A percentile compares a stretch with the other conserved stretches of the same genome.
phyloP scores from a whole-genome alignment of 1,140 invertebrate species.

The Drosophila sp. region DNA sequence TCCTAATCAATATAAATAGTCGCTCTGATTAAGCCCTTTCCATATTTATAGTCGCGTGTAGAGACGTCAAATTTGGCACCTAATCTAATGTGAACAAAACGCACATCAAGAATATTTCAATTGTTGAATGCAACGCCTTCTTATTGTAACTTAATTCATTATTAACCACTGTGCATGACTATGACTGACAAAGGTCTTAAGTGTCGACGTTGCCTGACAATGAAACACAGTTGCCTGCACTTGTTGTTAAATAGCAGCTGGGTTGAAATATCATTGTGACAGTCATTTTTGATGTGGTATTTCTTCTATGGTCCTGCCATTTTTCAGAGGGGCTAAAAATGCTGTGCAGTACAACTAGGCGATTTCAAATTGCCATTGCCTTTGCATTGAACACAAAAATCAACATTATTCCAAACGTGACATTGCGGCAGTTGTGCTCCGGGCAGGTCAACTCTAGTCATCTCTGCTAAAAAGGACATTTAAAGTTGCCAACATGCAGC shows the following conservation, averaged over 20 bases:
- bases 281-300: conserved; percentile 29
- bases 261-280: conserved; percentile 14
- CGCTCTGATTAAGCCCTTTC: too few relatives aligned
- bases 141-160: too few relatives aligned
- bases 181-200: conserved; percentile 39
- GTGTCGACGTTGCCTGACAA: conserved; percentile 29
- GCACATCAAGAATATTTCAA: too few relatives aligned
- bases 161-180: conserved; percentile 16
- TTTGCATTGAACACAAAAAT: conserved; percentile 33
- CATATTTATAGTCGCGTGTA: too few relatives aligned
- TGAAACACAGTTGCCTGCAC: conserved; percentile 22
- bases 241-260: conserved; percentile 33
- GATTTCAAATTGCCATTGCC: conserved; percentile 7
- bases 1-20: too few relatives aligned
- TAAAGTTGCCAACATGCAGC: conserved; percentile 12
- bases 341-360: conserved; percentile 12
- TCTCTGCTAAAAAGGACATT: conserved; percentile 19
- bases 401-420: conserved; percentile 51
- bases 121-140: too few relatives aligned
- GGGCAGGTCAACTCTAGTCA: conserved; percentile 23
- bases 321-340: conserved; percentile 40
- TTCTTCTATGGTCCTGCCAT: conserved; percentile 30
- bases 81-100: too few relatives aligned
- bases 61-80: too few relatives aligned
- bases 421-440: conserved; percentile 28